Evolutionary conservation across 2,888 invertebrate genomes (phyloP).

Genomic region (Spodoptera picta): DNA sequence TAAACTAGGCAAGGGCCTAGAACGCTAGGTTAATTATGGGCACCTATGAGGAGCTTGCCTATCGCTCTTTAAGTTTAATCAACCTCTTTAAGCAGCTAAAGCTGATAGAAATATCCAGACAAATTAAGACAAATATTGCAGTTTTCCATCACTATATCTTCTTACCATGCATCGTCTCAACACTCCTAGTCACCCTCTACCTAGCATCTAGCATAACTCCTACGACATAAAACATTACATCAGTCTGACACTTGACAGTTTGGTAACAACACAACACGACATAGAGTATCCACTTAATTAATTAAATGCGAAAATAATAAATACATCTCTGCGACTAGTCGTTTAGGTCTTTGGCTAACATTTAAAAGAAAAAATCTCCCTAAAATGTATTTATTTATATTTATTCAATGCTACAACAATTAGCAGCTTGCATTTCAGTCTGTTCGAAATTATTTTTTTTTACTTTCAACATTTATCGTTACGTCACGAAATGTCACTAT

Average conservation of each 20-base stretch:
- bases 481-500: slow-evolving; percentile 14
- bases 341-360: slow-evolving; percentile 84
- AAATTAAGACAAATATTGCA: too few relatives aligned
- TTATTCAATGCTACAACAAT: slow-evolving; percentile 31
- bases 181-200: slow-evolving; percentile 31
- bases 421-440: slow-evolving; percentile 51
- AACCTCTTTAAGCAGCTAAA: too few relatives aligned
- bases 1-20: too few relatives aligned
- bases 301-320: slow-evolving; percentile 76
- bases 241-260: slow-evolving; percentile 68
- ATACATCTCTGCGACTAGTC: slow-evolving; percentile 81
- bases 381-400: slow-evolving; percentile 51
- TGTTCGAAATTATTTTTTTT: slow-evolving; percentile 36
- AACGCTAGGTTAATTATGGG: too few relatives aligned
- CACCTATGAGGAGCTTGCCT: too few relatives aligned
- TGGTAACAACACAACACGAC: slow-evolving; percentile 76
- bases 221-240: slow-evolving; percentile 53
- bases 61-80: too few relatives aligned
- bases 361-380: slow-evolving; percentile 56
- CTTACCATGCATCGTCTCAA: not conserved
- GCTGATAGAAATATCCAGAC: too few relatives aligned
- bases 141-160: slow-evolving; percentile 4
- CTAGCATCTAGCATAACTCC: slow-evolving; percentile 53
- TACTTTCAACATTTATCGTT: slow-evolving; percentile 31
- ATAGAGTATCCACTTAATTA: slow-evolving; percentile 48